A percentile compares a stretch with the other conserved stretches of the same genome.
phyloP scores from a whole-genome alignment of 2,113 vertebrate genomes.

The Mugil cephalus region DNA sequence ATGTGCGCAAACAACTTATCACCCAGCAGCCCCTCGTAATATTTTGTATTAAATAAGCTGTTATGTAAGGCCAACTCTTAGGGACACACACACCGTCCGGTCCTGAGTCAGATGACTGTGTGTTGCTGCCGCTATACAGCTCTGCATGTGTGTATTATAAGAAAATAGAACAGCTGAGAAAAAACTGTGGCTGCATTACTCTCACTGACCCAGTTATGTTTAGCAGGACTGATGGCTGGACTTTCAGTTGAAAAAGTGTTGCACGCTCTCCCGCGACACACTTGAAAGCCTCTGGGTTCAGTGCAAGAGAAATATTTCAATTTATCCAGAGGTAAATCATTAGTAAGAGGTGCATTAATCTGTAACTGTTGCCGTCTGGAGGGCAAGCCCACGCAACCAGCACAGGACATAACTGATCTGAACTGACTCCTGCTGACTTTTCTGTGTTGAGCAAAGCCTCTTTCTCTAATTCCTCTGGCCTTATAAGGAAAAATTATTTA shows the following conservation, averaged over 20 bases:
- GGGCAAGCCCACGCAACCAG: conserved; percentile 19
- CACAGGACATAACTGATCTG: too few species aligned
- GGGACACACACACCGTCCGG: background rate
- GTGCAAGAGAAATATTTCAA: background rate
- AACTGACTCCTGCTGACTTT: too few species aligned
- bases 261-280: background rate
- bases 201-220: conserved; percentile 55
- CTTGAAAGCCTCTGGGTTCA: too few species aligned
- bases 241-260: conserved; percentile 6
- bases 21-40: background rate
- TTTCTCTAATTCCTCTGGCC: too few species aligned
- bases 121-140: conserved; percentile 31
- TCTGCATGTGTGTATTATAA: conserved; percentile 19
- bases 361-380: conserved; percentile 56
- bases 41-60: conserved; percentile 15
- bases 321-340: conserved; percentile 69
- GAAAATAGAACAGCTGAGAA: conserved; percentile 61
- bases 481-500: too few species aligned
- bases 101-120: conserved; percentile 65
- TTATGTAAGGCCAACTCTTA: conserved; percentile 28
- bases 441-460: too few species aligned
- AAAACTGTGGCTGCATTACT: conserved; percentile 28
- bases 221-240: conserved; percentile 36
- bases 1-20: background rate
- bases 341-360: conserved; percentile 70